Percentiles rank a stretch among this genome's conserved stretches.
Conservation (phyloP, 1,140 invertebrate species). For the Acyrthosiphon pisum region DNA sequence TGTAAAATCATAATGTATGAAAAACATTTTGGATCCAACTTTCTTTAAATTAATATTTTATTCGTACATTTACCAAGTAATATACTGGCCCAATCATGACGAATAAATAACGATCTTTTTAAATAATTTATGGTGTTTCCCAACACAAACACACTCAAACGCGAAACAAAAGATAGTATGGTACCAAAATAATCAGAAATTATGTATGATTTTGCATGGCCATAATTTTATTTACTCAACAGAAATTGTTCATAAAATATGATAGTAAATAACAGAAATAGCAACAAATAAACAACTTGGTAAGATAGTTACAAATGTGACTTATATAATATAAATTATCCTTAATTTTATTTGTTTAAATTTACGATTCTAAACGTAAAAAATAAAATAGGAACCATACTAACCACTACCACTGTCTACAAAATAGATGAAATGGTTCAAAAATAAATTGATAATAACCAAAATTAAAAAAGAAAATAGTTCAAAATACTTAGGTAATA, state of each 20-base stretch:
- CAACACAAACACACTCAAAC: not conserved
- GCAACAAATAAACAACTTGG: not conserved
- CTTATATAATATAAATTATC: not conserved
- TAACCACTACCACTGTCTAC: no score
- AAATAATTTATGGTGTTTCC: not conserved
- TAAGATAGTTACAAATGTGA: not conserved
- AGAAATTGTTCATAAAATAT: no score
- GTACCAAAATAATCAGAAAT: no score
- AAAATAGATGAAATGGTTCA: not conserved
- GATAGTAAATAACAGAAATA: not conserved
- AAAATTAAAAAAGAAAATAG: not conserved
- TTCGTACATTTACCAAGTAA: not conserved
- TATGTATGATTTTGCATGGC: no score
- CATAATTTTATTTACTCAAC: no score
- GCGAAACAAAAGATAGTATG: not conserved
- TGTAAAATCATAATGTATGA: no score
- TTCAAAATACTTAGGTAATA: not conserved
- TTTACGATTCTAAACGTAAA: not conserved
- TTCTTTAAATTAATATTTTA: not conserved
- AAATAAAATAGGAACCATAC: not conserved
- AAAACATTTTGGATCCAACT: not conserved
- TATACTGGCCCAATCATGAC: not conserved
- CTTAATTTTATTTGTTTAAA: not conserved
- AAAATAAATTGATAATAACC: not conserved
- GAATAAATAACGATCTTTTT: not conserved